Base-by-base conservation (phyloP, 2,113 vertebrate species). In the Ornithorhynchus anatinus region DNA sequence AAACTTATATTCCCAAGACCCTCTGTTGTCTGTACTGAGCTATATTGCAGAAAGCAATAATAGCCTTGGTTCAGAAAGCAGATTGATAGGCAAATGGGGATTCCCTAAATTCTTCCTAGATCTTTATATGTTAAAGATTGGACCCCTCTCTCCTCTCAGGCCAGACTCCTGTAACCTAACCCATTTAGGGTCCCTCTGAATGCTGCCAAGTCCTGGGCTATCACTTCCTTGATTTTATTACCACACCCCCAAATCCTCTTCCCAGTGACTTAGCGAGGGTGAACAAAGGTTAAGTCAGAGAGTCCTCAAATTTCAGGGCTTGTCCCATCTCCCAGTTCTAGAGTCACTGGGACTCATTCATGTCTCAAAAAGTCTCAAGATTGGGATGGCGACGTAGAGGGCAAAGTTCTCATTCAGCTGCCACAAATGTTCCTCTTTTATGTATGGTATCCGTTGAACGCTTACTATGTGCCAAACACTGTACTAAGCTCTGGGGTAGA, bases 81-180 rank as follows among this genome's bases (percentile, higher is more conserved):
- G 10, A 50, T 36, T 42, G 10, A 22, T 53, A 45, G 66, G 48
- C 37, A n/a, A n/a, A n/a, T n/a, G n/a, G n/a, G 3, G 40, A 43
- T 66, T 76, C 47, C 57, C 29, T 40, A 27, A 25, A 63, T 13
- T 6, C 68, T 53, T 73, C 45, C n/a, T 29, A 57, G 6, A 45
- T 53, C 17, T 63, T 59, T 72, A 20, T 15, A 4, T 20, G 50
- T 8, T 79, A 13, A 62, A 54, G 65, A 42, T 20, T 36, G 12
- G 29, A 7, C 32, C 31, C 68, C 51, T 62, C 31, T 70, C 51
- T 62, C 31, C 31, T 40, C n/a, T 31, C 31, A 25, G 19, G 63
- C 48, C 70, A 57, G 71, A 44, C 19, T 57, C 61, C 64, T 74
- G 58, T 63, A 57, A 69, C 47, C 38, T 69, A 66, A 54, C 47